Percentiles rank a stretch among this genome's conserved stretches.
Evolutionary conservation across 2,113 vertebrate species (phyloP).

Genomic region (Herpetotheres cachinnans): DNA sequence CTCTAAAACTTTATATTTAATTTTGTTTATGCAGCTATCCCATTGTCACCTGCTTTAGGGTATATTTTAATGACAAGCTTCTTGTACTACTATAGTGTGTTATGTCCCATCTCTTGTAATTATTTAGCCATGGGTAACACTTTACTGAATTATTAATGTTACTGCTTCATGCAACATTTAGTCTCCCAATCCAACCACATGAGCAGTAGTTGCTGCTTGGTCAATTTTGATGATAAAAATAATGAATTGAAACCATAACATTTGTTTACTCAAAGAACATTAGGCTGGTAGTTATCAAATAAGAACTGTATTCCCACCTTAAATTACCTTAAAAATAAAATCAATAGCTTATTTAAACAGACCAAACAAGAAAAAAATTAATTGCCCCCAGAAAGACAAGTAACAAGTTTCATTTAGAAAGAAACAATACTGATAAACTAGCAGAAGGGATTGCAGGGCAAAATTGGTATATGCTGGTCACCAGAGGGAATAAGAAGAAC

Average conservation of each 20-base stretch:
- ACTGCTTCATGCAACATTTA: neutral
- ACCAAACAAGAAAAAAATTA: neutral
- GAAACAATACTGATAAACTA: neutral
- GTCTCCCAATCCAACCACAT: neutral
- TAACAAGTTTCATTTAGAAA: constrained; percentile 21
- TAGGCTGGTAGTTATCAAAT: constrained; percentile 51
- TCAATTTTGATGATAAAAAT: constrained; percentile 38
- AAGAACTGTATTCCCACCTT: constrained; percentile 39
- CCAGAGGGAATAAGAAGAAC: neutral
- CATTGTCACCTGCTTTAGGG: neutral
- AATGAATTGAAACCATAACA: constrained; percentile 20
- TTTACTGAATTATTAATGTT: constrained; percentile 28
- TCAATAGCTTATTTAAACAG: constrained; percentile 70
- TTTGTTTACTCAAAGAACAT: constrained; percentile 50
- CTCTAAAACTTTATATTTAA: neutral
- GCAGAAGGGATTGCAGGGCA: neutral
- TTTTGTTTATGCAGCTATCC: neutral
- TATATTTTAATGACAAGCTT: neutral
- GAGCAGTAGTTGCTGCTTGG: neutral
- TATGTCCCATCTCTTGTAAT: neutral
- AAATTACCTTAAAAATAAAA: constrained; percentile 69
- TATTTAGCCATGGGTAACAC: neutral
- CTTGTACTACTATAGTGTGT: neutral
- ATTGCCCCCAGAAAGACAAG: neutral
- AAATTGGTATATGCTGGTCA: neutral